Evolutionary conservation across 2,797 vertebrate genomes (phyloP).

Genomic region (Eulemur albifrons): DNA sequence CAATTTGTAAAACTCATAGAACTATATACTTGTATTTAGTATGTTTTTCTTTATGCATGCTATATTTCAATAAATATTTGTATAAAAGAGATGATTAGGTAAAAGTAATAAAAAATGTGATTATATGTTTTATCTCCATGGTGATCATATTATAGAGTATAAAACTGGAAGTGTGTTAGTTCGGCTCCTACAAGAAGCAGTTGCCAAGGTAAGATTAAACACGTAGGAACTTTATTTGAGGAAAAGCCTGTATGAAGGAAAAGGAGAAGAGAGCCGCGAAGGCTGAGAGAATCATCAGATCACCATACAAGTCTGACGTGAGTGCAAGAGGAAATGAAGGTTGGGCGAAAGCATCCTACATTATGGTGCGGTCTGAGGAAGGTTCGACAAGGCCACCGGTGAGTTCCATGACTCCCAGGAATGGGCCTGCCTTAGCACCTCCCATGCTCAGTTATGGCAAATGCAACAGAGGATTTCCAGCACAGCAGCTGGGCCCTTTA

Average conservation of each 20-base stretch:
- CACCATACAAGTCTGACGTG: neutral
- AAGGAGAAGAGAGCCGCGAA: neutral
- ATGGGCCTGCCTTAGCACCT: neutral
- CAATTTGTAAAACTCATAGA: neutral
- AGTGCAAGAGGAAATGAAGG: neutral
- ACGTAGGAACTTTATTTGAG: neutral
- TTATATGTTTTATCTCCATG: neutral
- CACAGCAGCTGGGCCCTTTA: neutral
- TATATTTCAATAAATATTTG: neutral
- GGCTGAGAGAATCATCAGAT: neutral
- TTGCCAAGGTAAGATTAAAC: neutral
- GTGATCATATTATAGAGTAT: neutral
- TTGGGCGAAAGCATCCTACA: neutral
- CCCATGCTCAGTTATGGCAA: neutral
- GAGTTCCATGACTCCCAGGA: neutral
- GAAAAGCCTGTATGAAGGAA: neutral
- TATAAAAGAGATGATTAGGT: neutral
- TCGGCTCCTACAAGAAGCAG: neutral
- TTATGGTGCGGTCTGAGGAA: neutral
- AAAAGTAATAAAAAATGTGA: neutral
- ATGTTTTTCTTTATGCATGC: neutral
- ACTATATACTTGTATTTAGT: neutral
- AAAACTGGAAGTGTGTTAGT: neutral
- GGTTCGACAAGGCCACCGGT: neutral
- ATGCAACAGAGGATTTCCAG: neutral